Evolutionary conservation across 2,797 vertebrate species (phyloP).

Genomic region (Chrysocyon brachyurus): DNA sequence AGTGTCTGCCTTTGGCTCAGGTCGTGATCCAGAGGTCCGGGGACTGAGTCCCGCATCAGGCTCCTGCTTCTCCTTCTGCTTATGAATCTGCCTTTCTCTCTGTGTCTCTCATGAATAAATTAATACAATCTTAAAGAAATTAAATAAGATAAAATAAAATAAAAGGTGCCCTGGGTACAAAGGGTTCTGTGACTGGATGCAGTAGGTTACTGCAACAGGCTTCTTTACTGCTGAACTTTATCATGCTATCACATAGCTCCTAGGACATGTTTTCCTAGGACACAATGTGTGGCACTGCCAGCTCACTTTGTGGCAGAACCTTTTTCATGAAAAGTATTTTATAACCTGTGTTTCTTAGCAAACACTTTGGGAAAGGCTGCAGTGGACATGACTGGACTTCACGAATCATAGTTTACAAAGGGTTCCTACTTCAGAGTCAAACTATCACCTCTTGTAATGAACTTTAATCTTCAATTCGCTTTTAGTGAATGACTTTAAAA

Average conservation of each 20-base stretch:
- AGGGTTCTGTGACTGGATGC: background rate
- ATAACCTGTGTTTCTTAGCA: background rate
- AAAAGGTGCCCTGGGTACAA: background rate
- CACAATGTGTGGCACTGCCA: background rate
- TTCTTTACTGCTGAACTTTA: background rate
- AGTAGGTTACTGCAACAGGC: background rate
- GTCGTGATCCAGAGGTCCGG: no score
- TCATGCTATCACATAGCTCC: no score
- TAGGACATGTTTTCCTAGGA: background rate
- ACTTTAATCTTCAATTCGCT: constrained; percentile 38
- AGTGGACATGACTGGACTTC: background rate
- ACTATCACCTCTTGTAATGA: background rate
- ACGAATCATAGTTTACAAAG: background rate
- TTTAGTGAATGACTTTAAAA: background rate
- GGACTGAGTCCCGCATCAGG: no score
- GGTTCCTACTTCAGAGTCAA: background rate
- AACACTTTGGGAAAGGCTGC: background rate
- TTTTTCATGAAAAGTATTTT: background rate
- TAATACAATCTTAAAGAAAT: no score
- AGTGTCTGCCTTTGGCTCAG: no score
- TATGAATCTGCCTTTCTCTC: no score
- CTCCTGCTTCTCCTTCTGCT: no score
- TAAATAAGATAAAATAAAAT: no score
- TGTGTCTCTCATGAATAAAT: no score
- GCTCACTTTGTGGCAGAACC: background rate